phyloP scores from a whole-genome alignment of 2,797 vertebrate genomes.

The Enteromius trimaculatus region DNA sequence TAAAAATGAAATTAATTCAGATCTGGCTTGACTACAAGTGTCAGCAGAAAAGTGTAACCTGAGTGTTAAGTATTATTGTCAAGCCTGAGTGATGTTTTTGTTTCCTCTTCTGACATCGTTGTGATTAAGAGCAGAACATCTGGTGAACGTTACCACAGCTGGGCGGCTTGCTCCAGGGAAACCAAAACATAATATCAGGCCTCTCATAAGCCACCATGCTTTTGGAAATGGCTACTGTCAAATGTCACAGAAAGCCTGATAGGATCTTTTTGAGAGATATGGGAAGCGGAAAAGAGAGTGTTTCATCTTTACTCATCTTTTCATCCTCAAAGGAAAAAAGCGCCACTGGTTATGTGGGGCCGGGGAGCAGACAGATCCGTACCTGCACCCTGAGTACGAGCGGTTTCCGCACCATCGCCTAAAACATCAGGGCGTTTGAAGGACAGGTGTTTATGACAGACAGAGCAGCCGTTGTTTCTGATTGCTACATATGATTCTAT shows the following conservation, averaged over 20 bases:
- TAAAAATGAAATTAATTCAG: slow-evolving; percentile 42
- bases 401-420: slow-evolving; percentile 47
- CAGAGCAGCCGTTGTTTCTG: slow-evolving; percentile 27
- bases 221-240: slow-evolving; percentile 62
- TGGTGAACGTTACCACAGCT: slow-evolving; percentile 48
- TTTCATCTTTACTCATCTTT: slow-evolving; percentile 60
- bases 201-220: slow-evolving; percentile 49
- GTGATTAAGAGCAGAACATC: slow-evolving; percentile 46
- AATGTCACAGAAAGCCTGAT: slow-evolving; percentile 63
- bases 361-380: slow-evolving; percentile 32
- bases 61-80: slow-evolving; percentile 39
- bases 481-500: slow-evolving; percentile 39
- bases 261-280: slow-evolving; percentile 55
- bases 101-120: slow-evolving; percentile 45
- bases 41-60: slow-evolving; percentile 24
- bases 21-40: slow-evolving; percentile 31
- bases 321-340: slow-evolving; percentile 54
- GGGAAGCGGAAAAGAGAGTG: slow-evolving; percentile 52
- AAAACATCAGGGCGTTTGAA: slow-evolving; percentile 56
- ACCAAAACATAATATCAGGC: slow-evolving; percentile 57
- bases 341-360: slow-evolving; percentile 39
- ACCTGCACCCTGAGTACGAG: slow-evolving; percentile 54
- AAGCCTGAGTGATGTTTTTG: slow-evolving; percentile 53
- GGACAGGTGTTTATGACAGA: slow-evolving; percentile 44
- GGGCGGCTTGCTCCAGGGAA: slow-evolving; percentile 42